phyloP scores from a whole-genome alignment of 2,797 vertebrate species.

The Odontamblyopus rebecca region DNA sequence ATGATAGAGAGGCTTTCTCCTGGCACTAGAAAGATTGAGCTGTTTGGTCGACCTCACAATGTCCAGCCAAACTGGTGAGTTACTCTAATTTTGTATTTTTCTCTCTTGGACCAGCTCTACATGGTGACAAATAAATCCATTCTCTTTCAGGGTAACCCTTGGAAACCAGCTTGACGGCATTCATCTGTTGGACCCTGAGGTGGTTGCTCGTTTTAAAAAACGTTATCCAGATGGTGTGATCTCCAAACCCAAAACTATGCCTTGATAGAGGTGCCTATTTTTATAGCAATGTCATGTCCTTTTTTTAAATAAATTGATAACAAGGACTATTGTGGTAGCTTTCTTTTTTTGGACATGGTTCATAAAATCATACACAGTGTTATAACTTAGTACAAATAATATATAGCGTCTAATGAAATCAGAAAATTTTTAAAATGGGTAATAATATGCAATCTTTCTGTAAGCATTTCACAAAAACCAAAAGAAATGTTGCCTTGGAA shows the following conservation, averaged over 20 bases:
- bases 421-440: background rate
- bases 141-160: constrained; percentile 82
- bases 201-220: constrained; percentile 90
- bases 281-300: constrained; percentile 37
- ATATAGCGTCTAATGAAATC: background rate
- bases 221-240: constrained; percentile 91
- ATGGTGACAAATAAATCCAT: background rate
- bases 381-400: background rate
- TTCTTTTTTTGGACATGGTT: constrained; percentile 10
- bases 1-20: constrained; percentile 94
- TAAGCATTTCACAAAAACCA: background rate
- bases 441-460: background rate
- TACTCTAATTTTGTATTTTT: background rate
- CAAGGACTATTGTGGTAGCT: constrained; percentile 15
- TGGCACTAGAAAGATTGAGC: constrained; percentile 92
- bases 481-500: constrained; percentile 2
- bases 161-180: constrained; percentile 94
- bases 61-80: constrained; percentile 91
- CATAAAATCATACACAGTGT: background rate
- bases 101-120: background rate
- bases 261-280: constrained; percentile 52
- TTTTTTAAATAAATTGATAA: constrained; percentile 44
- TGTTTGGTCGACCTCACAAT: constrained; percentile 92
- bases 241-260: constrained; percentile 88
- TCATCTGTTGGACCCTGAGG: constrained; percentile 90